Evolutionary conservation across 2,113 vertebrate genomes (phyloP), one percentile per base, ranked within the genome.

Genomic region (Podocnemis expansa): DNA sequence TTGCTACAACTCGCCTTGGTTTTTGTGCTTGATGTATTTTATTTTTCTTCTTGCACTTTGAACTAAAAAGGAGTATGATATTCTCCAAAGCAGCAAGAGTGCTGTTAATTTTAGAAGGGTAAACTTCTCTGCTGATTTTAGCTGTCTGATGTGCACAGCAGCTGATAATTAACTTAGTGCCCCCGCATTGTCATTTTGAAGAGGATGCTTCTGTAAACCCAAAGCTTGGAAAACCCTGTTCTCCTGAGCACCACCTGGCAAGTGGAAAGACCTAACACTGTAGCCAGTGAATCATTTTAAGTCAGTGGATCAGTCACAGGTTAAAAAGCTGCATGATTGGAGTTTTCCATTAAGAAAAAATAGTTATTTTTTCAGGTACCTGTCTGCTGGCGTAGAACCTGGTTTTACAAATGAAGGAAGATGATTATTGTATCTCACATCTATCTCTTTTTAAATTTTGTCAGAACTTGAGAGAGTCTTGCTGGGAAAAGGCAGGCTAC

Each of bases 401-500:
- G 38, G 45, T 60, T 80, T 88, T 79, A 82, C 86, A 55, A 93
- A 80, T 75, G 84, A 83, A n/a, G 31, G 41, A 17, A 10, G 11
- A 34, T 84, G 31, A 5, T 85, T 43, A 58, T 38, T 91, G 34
- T 41, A 45, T 92, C 85, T 96, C 82, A 97, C 89, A 34, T 56
- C 81, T 96, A 14, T 80, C 14, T 96, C 94, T 97, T 94, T 96
- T 81, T 96, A 82, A 0, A 1, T 51, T 97, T 96, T 97, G 21
- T 88, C 96, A 98, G 98, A 98, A 98, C 96, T 97, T 98, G 93
- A 91, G 67, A 93, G 89, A 97, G 89, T 97, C 93, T 0, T 98
- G 98, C 97, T 98, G 98, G 98, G 93, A 98, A 90, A 98, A 97
- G 92, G 98, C 98, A 7, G 98, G 98, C 52, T 98, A 98, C 96